Base-by-base conservation (phyloP, 92 coral and sea anemone genomes). In the Micromussa lordhowensis region DNA sequence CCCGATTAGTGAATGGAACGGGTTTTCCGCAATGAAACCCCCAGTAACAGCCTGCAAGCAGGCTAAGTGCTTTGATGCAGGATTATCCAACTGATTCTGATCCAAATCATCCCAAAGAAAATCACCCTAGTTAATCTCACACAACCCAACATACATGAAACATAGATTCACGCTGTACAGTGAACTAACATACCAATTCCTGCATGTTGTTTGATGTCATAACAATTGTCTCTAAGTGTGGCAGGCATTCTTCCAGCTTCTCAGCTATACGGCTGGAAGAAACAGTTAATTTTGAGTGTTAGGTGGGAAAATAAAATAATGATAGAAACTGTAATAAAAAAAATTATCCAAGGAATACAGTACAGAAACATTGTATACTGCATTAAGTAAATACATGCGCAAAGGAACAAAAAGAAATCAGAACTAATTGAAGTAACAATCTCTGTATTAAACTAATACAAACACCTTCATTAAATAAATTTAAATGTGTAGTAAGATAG, bases 161-260 rank as follows among this genome's bases (percentile, higher is more conserved):
- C 36, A 66, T 3, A 64, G 63, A 82, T 0, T 75, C 3, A 51
- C 1, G 55, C 28, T 35, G 34, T 40, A 18, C 21, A 54, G 19
- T 1, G 59, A 54, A 61, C 9, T 5, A 55, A 72, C 96, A 24
- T 85, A 97, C 99, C 95, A 97, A 88, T 70, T 97, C 99, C 87
- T 97, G 99, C 92, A 97, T 94, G 59, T 84, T 94, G 92, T 97
- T 97, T 78, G 94, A 94, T 14, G 99, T 97, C 83, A 97, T 86
- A 34, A 97, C 93, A 85, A 97, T 38, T 3, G 98, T 89, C 64
- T 97, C 99, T 77, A 97, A 91, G 82, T 96, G 91, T 28, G 99
- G 99, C 5, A 97, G 93, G 75, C 94, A 86, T 82, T 96, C 92
- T 73, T 94, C 98, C 29, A 97, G 78, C 6, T 96, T 95, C 66